Evolutionary conservation across 2,797 vertebrate species (phyloP).

Genomic region (Amphiprion clarkii): DNA sequence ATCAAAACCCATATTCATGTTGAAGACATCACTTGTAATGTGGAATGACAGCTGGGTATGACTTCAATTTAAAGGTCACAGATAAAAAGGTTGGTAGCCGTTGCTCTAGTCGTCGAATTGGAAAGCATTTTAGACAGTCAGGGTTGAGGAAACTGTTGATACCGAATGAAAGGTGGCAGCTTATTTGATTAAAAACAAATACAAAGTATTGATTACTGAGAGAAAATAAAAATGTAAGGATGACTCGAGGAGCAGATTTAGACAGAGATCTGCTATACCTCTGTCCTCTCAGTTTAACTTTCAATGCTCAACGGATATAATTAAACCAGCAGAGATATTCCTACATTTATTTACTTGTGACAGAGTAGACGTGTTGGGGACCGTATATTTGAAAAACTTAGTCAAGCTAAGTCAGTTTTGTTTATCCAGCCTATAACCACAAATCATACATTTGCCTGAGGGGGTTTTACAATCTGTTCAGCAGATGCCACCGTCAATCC

Average conservation of each 20-base stretch:
- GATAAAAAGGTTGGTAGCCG: neutral
- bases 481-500: neutral
- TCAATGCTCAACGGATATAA: neutral
- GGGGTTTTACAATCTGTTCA: constrained; percentile 15
- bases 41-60: neutral
- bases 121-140: too few species aligned
- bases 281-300: neutral
- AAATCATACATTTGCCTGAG: constrained; percentile 22
- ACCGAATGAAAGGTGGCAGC: neutral
- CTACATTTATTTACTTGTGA: neutral
- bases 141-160: neutral
- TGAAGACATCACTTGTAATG: neutral
- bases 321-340: neutral
- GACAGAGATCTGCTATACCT: neutral
- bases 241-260: neutral
- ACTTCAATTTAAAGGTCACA: neutral
- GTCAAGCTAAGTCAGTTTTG: constrained; percentile 16
- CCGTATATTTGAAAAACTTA: neutral
- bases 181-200: neutral
- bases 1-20: neutral
- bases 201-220: neutral
- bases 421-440: constrained; percentile 9
- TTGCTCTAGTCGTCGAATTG: neutral
- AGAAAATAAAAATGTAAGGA: neutral
- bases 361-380: neutral